Conservation (phyloP, 2,113 vertebrate species). For the Mastomys coucha region DNA sequence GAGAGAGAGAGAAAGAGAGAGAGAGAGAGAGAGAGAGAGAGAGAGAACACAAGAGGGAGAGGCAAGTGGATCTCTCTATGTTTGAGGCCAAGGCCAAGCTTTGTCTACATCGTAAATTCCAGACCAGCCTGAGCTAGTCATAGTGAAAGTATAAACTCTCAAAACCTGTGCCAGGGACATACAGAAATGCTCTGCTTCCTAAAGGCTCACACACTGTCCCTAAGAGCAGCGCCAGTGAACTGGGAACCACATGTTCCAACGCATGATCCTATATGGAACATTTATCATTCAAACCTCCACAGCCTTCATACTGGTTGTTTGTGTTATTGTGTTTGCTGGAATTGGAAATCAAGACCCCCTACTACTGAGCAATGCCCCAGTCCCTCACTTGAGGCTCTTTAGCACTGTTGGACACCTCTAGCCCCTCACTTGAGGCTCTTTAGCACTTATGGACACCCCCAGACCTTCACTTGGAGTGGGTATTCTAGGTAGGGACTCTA, state of each 20-base stretch:
- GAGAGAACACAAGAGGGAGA: too few species aligned
- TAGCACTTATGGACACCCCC: neutral
- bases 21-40: too few species aligned
- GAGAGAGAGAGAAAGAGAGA: too few species aligned
- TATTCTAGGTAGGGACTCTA: neutral
- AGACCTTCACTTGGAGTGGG: neutral
- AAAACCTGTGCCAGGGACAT: neutral
- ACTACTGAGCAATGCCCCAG: neutral
- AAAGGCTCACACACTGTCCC: neutral
- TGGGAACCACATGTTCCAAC: neutral
- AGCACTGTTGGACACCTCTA: neutral
- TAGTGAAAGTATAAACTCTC: neutral
- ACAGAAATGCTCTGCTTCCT: neutral
- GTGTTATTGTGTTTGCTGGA: neutral
- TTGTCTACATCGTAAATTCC: too few species aligned
- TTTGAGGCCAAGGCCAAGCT: too few species aligned
- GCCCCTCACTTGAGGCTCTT: neutral
- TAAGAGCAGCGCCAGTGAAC: neutral
- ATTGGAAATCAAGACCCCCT: too few species aligned
- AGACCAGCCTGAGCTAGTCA: too few species aligned
- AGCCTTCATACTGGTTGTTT: neutral
- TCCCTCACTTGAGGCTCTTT: neutral
- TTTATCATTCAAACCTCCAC: too few species aligned
- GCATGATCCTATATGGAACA: neutral
- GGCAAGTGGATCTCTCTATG: too few species aligned